phyloP scores from a whole-genome alignment of 2,113 vertebrate genomes.

The Phaetusa simplex region DNA sequence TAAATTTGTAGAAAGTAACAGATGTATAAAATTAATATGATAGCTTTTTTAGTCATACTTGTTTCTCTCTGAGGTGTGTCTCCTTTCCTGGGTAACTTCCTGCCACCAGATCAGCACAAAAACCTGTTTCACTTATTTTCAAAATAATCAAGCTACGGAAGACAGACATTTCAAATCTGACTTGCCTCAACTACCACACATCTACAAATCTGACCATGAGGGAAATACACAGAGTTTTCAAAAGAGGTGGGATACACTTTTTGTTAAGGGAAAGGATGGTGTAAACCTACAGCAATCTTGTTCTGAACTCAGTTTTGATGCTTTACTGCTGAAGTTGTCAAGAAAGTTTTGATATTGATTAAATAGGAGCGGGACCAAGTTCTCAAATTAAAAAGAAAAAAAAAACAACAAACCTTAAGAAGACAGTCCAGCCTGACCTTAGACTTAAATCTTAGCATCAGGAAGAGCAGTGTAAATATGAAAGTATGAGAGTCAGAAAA shows the following conservation, averaged over 20 bases:
- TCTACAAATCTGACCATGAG: not conserved
- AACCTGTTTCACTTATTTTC: not conserved
- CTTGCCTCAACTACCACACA: not conserved
- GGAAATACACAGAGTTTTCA: not conserved
- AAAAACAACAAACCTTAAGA: not conserved
- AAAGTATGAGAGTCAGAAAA: not conserved
- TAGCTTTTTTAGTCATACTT: not conserved
- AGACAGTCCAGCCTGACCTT: not conserved
- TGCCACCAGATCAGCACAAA: not conserved
- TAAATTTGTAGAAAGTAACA: not conserved
- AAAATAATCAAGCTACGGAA: not conserved
- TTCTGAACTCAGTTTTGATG: not conserved
- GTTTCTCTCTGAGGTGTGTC: slow-evolving; percentile 25
- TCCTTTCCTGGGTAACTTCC: slow-evolving; percentile 48
- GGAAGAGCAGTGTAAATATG: not conserved
- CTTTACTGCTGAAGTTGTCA: not conserved
- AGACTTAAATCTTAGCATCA: not conserved
- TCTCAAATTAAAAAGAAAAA: not conserved
- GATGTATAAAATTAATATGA: not conserved
- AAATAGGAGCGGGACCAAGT: not conserved
- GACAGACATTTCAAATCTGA: not conserved
- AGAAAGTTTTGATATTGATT: not conserved
- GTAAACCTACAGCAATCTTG: not conserved
- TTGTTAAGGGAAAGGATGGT: not conserved
- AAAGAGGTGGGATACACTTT: not conserved